Conservation (phyloP, 2,888 invertebrate species). For the Ennomos quercinarius region DNA sequence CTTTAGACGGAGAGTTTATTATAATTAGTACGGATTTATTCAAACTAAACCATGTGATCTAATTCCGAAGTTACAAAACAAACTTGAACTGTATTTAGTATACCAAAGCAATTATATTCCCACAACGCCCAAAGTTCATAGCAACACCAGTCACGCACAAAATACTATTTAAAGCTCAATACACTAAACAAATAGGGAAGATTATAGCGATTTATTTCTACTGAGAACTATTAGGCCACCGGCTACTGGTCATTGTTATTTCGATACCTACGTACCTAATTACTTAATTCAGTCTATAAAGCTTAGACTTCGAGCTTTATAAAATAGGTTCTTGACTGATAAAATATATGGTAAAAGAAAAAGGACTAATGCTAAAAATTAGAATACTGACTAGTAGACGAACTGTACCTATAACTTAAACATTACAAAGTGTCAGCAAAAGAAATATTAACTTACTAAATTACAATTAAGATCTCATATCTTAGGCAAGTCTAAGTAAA, state of each 20-base stretch:
- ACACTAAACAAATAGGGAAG: conserved; percentile 38
- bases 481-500: too few relatives aligned
- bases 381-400: conserved; percentile 75
- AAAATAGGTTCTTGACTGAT: conserved; percentile 4
- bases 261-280: conserved; percentile 4
- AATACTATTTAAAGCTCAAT: conserved; percentile 55
- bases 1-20: too few relatives aligned
- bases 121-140: not conserved
- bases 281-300: conserved; percentile 20
- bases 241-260: conserved; percentile 11
- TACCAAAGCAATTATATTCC: too few relatives aligned
- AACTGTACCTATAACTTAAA: conserved; percentile 63
- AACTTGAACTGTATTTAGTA: too few relatives aligned
- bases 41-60: too few relatives aligned
- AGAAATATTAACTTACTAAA: conserved; percentile 1
- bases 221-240: conserved; percentile 1
- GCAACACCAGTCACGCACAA: conserved; percentile 27
- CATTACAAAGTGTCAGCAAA: conserved; percentile 14
- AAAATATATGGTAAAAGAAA: conserved; percentile 11
- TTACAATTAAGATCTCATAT: conserved; percentile 7
- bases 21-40: too few relatives aligned
- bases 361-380: conserved; percentile 52
- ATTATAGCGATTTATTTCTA: conserved; percentile 20
- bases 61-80: too few relatives aligned
- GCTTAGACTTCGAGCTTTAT: conserved; percentile 11